Base-by-base conservation (phyloP, 2,797 vertebrate species). In the Sebastes oblongus region DNA sequence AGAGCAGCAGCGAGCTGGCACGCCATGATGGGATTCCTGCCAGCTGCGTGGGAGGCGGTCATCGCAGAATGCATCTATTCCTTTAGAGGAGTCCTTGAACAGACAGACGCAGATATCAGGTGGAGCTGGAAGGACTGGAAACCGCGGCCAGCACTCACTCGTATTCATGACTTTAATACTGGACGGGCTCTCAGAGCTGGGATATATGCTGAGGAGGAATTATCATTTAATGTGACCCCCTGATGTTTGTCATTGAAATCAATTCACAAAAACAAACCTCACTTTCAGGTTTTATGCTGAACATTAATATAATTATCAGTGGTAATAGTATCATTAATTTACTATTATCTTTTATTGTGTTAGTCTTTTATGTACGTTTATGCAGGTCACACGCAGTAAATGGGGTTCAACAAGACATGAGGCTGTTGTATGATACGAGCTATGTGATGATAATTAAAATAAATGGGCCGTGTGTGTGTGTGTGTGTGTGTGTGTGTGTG, bases 1-100 rank as follows among this genome's bases (percentile, higher is more conserved):
- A 74, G 66, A 79, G 61, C 84, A 75, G 77, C 56, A 18, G 59
- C 61, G 59, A 50, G 76, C 62, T 81, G 84, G 82, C 75, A 86
- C 74, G 59, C 56, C 61, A 50, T 55, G 14, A 72, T 71, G 34
- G 8, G 72, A 71, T 34, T 80, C n/a, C 64, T 80, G 81, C 83
- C 78, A 84, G 68, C 73, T 70, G 62, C 12, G 39, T 69, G 65
- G 81, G 74, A 62, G 81, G 76, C 11, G 73, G 76, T 71, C 78
- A 72, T 64, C 81, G 67, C 78, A 80, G 73, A 76, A 80, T 55
- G 75, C 61, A 20, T 69, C 64, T 59, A 68, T 76, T 64, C 77
- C 50, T 82, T 67, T 46, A 46, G 58, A 60, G 27, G 52, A 67
- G 72, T 72, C 67, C 62, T 77, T 78, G 77, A 80, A 67, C 14